Evolutionary conservation across 1,140 invertebrate species (phyloP), one percentile per base, ranked within the genome.

Genomic region (Heterodera schachtii): DNA sequence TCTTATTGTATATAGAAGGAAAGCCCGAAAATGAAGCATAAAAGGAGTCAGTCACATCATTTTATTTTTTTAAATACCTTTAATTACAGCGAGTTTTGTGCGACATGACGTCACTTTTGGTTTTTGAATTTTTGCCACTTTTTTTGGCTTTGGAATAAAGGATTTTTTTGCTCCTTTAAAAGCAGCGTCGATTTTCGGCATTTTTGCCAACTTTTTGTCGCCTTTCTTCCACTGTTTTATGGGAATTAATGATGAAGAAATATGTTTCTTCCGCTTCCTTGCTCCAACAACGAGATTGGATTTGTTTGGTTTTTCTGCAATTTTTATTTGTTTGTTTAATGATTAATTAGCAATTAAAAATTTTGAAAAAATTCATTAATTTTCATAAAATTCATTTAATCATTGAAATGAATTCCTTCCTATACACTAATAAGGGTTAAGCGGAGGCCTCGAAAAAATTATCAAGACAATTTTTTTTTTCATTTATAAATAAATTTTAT

Each of bases 271-370:
- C 16, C 13, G 13, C 57, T 64, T 64, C 16, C 13, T 64, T 19
- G 13, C 57, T 64, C 57, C 57, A 64, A 64, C 57, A 64, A 64
- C 57, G 57, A 64, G 57, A 64, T 64, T 64, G 57, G 57, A 64
- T 64, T 64, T 64, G 13, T 19, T 19, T 5, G 16, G 19, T 19
- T 19, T 64, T 64, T 64, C 57, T 64, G 57, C 57, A 64, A 64
- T 64, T 64, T 64, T 64, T 64, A 52, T 11, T 52, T 52, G 49
- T 16, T 52, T 60, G 57, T 16, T 60, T 60, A 16, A 4, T 9
- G 19, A 60, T 60, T 60, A 16, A 16, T 16, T 19, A 2, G 4
- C 13, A 4, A 60, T 52, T 52, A 11, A 11, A 11, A 52, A 8
- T 60, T 60, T 60, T 19, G 19, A 16, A 60, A 16, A 16, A 60